Conservation (phyloP, 2,113 vertebrate genomes). For the Falco punctatus region DNA sequence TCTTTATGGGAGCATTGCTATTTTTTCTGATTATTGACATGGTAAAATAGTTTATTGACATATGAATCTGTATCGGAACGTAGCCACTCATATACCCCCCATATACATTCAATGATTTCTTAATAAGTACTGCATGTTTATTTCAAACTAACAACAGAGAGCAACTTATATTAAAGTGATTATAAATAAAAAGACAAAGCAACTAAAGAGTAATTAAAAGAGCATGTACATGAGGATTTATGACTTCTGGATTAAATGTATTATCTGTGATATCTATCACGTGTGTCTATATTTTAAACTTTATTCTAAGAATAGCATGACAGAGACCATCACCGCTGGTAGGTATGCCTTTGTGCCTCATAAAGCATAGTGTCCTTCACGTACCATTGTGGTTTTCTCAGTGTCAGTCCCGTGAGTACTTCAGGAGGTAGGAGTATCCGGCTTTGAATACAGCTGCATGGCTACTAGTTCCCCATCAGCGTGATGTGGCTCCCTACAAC, state of each 20-base stretch:
- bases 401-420: neutral
- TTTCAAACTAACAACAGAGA: neutral
- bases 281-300: neutral
- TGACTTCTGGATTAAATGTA: neutral
- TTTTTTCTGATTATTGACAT: conserved; percentile 20
- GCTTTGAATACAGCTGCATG: neutral
- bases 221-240: neutral
- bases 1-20: neutral
- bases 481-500: neutral
- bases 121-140: neutral
- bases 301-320: neutral
- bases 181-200: neutral
- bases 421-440: neutral
- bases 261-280: neutral
- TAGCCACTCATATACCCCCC: neutral
- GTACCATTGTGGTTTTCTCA: neutral
- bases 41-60: neutral
- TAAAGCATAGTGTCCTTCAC: neutral
- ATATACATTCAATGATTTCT: neutral
- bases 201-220: neutral
- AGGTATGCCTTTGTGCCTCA: neutral
- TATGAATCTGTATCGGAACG: neutral
- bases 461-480: neutral
- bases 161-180: neutral
- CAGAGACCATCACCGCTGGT: neutral